Conservation (phyloP, 1,140 invertebrate genomes). For the Drosophila tani region DNA sequence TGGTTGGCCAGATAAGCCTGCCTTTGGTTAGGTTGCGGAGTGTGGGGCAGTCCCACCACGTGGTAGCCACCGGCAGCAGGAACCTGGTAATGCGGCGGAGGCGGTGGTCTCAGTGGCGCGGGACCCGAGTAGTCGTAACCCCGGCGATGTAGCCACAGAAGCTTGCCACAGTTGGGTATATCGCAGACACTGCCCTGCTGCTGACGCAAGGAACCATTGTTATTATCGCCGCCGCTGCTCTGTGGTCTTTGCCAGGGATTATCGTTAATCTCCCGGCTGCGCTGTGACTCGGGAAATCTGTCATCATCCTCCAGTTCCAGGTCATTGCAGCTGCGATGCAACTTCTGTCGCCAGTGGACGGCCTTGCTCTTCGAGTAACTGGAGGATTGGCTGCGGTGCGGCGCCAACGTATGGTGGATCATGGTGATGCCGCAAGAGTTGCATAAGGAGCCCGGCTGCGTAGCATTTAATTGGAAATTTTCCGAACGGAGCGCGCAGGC, state of each 20-base stretch:
- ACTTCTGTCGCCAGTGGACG: conserved; percentile 65
- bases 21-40: conserved; percentile 63
- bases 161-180: conserved; percentile 80
- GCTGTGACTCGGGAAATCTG: conserved; percentile 7
- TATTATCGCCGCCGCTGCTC: conserved; percentile 56
- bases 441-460: conserved; percentile 49
- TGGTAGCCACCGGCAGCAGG: conserved; percentile 58
- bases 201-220: conserved; percentile 25
- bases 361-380: conserved; percentile 54
- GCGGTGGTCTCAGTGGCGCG: conserved; percentile 46
- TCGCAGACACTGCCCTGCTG: conserved; percentile 61
- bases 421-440: conserved; percentile 38
- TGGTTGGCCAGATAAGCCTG: conserved; percentile 79
- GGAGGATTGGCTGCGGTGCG: conserved; percentile 60
- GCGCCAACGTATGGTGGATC: conserved; percentile 76
- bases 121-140: conserved; percentile 31
- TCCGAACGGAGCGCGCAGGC: conserved; percentile 34
- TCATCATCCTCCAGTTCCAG: conserved; percentile 45
- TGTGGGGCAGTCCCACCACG: conserved; percentile 75
- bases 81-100: conserved; percentile 21
- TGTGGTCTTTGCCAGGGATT: conserved; percentile 54
- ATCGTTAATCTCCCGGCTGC: conserved; percentile 30
- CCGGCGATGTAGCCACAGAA: conserved; percentile 71
- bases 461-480: conserved; percentile 53
- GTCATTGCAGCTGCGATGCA: conserved; percentile 72